phyloP scores from a whole-genome alignment of 2,888 invertebrate species.

The Xestia ashworthii region DNA sequence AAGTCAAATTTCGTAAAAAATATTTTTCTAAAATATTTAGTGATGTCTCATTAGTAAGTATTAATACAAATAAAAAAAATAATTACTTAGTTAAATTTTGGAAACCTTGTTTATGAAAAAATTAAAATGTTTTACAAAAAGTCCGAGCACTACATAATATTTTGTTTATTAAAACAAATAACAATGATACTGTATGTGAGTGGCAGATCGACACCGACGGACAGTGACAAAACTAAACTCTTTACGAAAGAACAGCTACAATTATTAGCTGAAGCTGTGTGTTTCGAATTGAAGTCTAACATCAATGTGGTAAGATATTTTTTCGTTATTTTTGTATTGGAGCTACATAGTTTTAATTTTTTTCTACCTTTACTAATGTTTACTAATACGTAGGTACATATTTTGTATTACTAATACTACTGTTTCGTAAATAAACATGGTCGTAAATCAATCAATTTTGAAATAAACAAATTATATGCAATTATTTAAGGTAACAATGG shows the following conservation, averaged over 20 bases:
- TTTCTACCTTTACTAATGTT: no score
- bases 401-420: background rate
- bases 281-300: constrained; percentile 58
- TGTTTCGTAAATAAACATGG: background rate
- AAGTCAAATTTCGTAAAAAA: background rate
- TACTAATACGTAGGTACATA: background rate
- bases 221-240: constrained; percentile 29
- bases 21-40: constrained; percentile 2
- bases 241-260: constrained; percentile 49
- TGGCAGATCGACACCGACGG: constrained; percentile 46
- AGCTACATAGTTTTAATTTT: background rate
- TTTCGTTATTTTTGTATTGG: background rate
- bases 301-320: constrained; percentile 58
- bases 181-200: constrained; percentile 45
- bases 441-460: background rate
- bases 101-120: constrained; percentile 41
- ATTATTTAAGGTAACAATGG: background rate
- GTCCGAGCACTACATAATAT: constrained; percentile 43
- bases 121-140: constrained; percentile 62
- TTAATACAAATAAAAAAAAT: background rate
- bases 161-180: constrained; percentile 58
- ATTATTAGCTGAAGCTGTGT: constrained; percentile 61
- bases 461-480: background rate
- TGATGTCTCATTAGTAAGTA: background rate
- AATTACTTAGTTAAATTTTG: constrained; percentile 6